These are phyloP conservation scores for Amphiprion clarkii DNA, from an alignment of 2,797 vertebrate species.

Conservation along the genomic window DNA sequence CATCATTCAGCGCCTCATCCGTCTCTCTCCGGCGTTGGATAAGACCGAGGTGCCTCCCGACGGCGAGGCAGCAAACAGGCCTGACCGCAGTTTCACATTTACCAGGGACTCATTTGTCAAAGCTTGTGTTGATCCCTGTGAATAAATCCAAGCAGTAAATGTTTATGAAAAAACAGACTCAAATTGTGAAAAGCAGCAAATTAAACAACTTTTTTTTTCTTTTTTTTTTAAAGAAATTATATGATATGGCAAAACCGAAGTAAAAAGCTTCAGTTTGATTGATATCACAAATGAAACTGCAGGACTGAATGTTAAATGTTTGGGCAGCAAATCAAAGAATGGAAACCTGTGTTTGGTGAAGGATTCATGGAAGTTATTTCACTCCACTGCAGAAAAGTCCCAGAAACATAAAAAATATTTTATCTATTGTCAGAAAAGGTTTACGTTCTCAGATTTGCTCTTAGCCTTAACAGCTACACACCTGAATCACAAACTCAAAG, in stretches of 20 bases:
- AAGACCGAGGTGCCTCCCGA: conserved; percentile 32
- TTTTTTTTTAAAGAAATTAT: background rate
- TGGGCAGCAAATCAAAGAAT: background rate
- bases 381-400: background rate
- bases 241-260: background rate
- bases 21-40: conserved; percentile 57
- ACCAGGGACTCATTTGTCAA: background rate
- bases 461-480: background rate
- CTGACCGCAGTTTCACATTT: background rate
- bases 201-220: background rate
- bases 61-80: conserved; percentile 9
- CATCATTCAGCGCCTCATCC: conserved; percentile 67
- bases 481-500: background rate
- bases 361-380: background rate
- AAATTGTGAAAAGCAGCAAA: background rate
- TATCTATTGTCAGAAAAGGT: background rate
- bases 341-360: background rate
- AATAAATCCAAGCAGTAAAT: conserved; percentile 8
- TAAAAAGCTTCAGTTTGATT: background rate
- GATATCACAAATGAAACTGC: background rate
- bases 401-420: background rate
- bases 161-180: background rate
- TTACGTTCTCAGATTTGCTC: background rate
- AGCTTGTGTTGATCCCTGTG: too few species aligned
- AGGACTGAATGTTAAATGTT: background rate